These are phyloP conservation scores for Brachionus calyciflorus DNA, from an alignment of 1,140 invertebrate genomes.

Conservation along the genomic window DNA sequence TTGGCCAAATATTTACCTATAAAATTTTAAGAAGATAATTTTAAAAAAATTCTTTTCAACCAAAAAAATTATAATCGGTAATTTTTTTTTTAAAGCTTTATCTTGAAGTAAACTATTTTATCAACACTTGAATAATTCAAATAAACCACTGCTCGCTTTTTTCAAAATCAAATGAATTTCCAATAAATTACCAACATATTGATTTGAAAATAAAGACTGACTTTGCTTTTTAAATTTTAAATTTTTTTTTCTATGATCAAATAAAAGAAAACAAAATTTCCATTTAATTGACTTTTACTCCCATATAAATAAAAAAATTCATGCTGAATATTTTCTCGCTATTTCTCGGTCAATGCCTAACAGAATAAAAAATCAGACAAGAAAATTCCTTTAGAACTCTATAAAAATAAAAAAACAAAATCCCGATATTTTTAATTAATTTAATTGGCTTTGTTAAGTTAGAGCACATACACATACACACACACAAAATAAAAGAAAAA, in stretches of 20 bases:
- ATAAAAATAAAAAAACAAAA: too few species aligned
- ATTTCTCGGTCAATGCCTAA: not conserved
- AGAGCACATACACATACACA: too few species aligned
- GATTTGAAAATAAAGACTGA: not conserved
- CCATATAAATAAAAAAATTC: too few species aligned
- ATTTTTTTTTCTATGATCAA: not conserved
- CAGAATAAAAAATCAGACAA: not conserved
- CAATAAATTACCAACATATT: slow-evolving; percentile 26
- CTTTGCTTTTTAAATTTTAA: not conserved
- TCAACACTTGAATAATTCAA: slow-evolving; percentile 8
- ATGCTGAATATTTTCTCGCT: not conserved
- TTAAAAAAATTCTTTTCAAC: not conserved
- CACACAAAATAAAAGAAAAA: not conserved
- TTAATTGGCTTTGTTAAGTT: slow-evolving; percentile 42
- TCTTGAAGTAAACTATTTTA: slow-evolving; percentile 4
- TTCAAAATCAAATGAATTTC: not conserved
- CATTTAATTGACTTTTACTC: not conserved
- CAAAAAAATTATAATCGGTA: not conserved
- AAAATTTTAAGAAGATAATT: slow-evolving; percentile 19
- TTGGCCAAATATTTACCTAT: slow-evolving; percentile 41
- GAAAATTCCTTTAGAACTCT: not conserved
- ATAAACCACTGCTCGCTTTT: not conserved
- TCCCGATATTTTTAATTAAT: slow-evolving; percentile 18
- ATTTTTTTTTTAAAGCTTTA: slow-evolving; percentile 3
- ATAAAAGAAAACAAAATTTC: not conserved